Evolutionary conservation across 2,113 vertebrate species (phyloP).

Genomic region (Callopanchax toddi): DNA sequence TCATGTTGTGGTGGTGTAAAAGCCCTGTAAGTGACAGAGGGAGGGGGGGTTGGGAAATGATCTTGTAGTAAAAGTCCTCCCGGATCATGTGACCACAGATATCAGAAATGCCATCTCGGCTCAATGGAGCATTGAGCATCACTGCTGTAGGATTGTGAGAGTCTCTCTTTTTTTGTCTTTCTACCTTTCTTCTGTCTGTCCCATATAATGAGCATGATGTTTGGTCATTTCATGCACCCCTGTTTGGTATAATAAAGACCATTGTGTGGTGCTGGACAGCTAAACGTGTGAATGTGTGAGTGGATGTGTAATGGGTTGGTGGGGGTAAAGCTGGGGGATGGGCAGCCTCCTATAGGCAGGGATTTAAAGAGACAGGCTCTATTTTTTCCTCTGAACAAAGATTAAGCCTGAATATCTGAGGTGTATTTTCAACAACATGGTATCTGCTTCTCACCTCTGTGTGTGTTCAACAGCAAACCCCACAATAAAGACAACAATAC

Average conservation of each 20-base stretch:
- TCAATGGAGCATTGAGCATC: constrained; percentile 51
- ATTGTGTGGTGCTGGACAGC: constrained; percentile 57
- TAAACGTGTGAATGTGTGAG: constrained; percentile 47
- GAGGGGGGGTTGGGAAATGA: constrained; percentile 47
- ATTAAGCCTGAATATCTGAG: constrained; percentile 45
- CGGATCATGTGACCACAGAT: constrained; percentile 68
- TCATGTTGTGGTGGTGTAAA: constrained; percentile 64
- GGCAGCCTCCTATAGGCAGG: constrained; percentile 70
- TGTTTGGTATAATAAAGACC: constrained; percentile 38
- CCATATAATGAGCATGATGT: constrained; percentile 35
- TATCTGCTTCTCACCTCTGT: background rate
- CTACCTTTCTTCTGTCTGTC: constrained; percentile 4
- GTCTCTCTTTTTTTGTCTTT: background rate
- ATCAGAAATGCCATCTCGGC: constrained; percentile 74
- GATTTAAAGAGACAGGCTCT: constrained; percentile 77
- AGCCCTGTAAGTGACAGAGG: constrained; percentile 59
- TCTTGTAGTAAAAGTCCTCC: constrained; percentile 77
- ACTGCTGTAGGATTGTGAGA: constrained; percentile 24
- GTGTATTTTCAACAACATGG: constrained; percentile 1
- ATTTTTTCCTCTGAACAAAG: constrained; percentile 69
- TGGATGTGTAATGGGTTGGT: constrained; percentile 45
- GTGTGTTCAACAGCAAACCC: constrained; percentile 6
- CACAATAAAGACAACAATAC: background rate
- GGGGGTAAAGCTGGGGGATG: constrained; percentile 74
- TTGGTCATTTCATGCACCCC: constrained; percentile 36